Percentiles rank a stretch among this genome's conserved stretches.
Evolutionary conservation across 2,888 invertebrate genomes (phyloP).

Genomic region (Pelosia muscerda): DNA sequence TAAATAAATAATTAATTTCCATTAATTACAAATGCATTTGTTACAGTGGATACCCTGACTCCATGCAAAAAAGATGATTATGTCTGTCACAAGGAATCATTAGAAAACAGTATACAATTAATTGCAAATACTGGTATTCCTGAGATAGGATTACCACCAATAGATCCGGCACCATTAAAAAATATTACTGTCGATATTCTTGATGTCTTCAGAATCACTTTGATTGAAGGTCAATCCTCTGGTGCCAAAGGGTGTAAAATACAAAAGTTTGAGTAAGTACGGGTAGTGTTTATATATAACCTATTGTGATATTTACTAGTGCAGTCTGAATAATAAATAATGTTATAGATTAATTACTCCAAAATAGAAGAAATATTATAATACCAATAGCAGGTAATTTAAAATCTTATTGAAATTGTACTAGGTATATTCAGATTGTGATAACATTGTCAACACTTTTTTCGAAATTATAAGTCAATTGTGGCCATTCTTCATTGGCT

Average conservation of each 20-base stretch:
- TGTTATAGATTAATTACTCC: too few species aligned
- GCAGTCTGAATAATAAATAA: too few species aligned
- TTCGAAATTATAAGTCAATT: too few species aligned
- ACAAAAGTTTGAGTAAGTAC: conserved; percentile 18
- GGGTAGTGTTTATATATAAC: background rate
- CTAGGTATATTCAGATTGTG: too few species aligned
- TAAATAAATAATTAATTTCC: background rate
- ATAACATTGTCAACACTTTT: too few species aligned
- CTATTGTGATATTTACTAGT: too few species aligned
- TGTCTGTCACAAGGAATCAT: conserved; percentile 27
- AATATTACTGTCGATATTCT: conserved; percentile 7
- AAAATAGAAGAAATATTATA: too few species aligned
- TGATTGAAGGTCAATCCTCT: background rate
- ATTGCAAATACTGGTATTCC: conserved; percentile 24
- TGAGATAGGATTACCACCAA: conserved; percentile 26
- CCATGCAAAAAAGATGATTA: conserved; percentile 38
- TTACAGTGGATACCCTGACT: conserved; percentile 38
- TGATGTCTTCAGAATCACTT: background rate
- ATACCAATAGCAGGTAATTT: too few species aligned
- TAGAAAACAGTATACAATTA: conserved; percentile 12
- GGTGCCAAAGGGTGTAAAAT: conserved; percentile 6
- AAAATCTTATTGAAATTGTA: too few species aligned
- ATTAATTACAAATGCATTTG: background rate
- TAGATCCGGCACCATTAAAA: conserved; percentile 33
- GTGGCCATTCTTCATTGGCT: too few species aligned